Base-by-base conservation (phyloP, 2,113 vertebrate species). In the Microcebus lehilahytsara region DNA sequence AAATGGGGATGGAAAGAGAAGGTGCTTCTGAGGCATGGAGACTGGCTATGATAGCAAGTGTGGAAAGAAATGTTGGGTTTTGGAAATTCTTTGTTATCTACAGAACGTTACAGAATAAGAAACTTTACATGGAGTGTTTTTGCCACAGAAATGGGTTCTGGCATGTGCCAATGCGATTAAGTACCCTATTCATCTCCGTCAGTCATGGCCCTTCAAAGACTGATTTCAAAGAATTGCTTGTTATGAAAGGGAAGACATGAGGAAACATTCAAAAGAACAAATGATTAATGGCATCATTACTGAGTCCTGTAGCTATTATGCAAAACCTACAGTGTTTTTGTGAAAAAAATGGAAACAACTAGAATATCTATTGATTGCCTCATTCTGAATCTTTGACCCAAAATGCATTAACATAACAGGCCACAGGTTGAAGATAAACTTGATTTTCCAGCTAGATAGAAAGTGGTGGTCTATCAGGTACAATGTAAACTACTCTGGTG, bases 201-300 rank as follows among this genome's bases (percentile, higher is more conserved):
- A 93, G 75, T 88, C 80, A 56, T 67, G 17, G 71, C 30, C 62
- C 84, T 93, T 93, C 89, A 96, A 95, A 96, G 92, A 87, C 69
- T 87, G 74, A 77, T 95, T 96, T 97, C 79, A 80, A 92, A 96
- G 84, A 97, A 81, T 90, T 62, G 22, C 79, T 96, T n/a, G 6
- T 90, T 95, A 85, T 87, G 90, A 92, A 75, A 64, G 11, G 71
- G 95, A 97, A 51, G 79, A 90, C 92, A 92, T 74, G 84, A 93
- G 86, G 92, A 98, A 93, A 92, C 84, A 96, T 96, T 96, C 74
- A 78, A 96, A 96, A 95, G 85, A 93, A 91, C 83, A 97, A 81
- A 60, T 95, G 83, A 97, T 97, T 97, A 96, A 96, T 96, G 74
- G 85, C 66, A 81, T 96, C 69, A 83, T 96, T 96, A 96, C 79